Base-by-base conservation (phyloP, 2,113 vertebrate genomes). In the Azemiops feae region DNA sequence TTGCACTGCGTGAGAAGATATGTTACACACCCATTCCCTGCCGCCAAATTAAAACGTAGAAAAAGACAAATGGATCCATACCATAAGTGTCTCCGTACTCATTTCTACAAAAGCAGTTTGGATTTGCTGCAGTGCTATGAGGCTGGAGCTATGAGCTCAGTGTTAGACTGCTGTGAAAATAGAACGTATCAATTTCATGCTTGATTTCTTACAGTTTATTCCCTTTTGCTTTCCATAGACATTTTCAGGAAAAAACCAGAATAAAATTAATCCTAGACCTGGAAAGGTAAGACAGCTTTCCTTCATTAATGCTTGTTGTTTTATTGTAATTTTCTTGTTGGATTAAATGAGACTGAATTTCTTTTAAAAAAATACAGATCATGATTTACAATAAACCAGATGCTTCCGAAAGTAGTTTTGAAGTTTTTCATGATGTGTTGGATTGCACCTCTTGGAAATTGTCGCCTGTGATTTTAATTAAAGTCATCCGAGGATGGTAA, bases 401-500 rank as follows among this genome's bases (percentile, higher is more conserved):
- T 39, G 97, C 97, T 94, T 96, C 96, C 0, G 98, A 98, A 12
- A 93, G 97, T 64, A 95, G 95, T 1, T 97, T 98, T 94, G 99
- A 99, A 96, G 94, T 99, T 86, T 98, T 97, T 90, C 30, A 96
- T 91, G 98, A 99, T 53, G n/a, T 98, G 57, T 96, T 97, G 52
- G 98, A 99, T 69, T 98, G 99, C 90, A 99, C 97, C 20, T 94
- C 97, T 0, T 98, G 99, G 97, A 97, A 96, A 92, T 97, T 99
- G 2, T 98, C 98, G 0, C 98, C 98, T 16, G 95, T 98, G 92
- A 98, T 99, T 93, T 97, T 98, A 7, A 91, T 99, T 86, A 98
- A 97, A 97, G 98, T 98, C 58, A 85, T 99, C 91, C 97, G 99
- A 98, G 99, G 99, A 98, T 99, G 99, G 99, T 99, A 97, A 97